Percentiles rank a stretch among this genome's conserved stretches.
Evolutionary conservation across 2,797 vertebrate genomes (phyloP).

Genomic region (Aselliscus stoliczkanus): DNA sequence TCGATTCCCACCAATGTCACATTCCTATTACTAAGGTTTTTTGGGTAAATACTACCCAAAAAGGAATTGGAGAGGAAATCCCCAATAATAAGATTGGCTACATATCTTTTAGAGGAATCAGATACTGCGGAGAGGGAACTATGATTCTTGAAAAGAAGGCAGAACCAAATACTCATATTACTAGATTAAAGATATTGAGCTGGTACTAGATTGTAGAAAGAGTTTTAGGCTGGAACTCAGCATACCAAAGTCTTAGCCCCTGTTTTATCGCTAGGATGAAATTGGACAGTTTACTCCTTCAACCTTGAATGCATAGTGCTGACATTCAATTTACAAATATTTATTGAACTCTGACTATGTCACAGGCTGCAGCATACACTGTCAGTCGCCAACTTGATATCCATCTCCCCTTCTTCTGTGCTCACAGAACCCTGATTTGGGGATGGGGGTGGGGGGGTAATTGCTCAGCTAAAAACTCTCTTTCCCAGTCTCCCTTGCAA

Average conservation of each 20-base stretch:
- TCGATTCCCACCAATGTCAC: conserved; percentile 47
- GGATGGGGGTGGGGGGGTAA: not conserved
- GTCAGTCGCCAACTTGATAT: not conserved
- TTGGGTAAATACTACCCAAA: not conserved
- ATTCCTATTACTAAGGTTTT: conserved; percentile 16
- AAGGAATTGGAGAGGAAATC: not conserved
- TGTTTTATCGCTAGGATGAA: not conserved
- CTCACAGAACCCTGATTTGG: not conserved
- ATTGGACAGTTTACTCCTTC: not conserved
- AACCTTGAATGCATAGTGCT: not conserved
- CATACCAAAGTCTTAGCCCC: not conserved
- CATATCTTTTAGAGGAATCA: conserved; percentile 17
- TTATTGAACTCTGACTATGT: not conserved
- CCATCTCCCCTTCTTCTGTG: not conserved
- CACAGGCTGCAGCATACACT: not conserved
- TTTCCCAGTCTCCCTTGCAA: not conserved
- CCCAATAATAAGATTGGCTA: not conserved
- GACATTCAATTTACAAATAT: not conserved
- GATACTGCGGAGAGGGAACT: not conserved
- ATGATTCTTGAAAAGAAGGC: not conserved
- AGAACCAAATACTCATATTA: not conserved
- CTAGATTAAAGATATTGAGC: not conserved
- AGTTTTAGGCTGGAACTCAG: not conserved
- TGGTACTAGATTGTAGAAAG: not conserved
- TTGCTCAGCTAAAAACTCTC: not conserved